Evolutionary conservation across 2,888 invertebrate species (phyloP), one percentile per base, ranked within the genome.

Genomic region (Halocaridina rubra): DNA sequence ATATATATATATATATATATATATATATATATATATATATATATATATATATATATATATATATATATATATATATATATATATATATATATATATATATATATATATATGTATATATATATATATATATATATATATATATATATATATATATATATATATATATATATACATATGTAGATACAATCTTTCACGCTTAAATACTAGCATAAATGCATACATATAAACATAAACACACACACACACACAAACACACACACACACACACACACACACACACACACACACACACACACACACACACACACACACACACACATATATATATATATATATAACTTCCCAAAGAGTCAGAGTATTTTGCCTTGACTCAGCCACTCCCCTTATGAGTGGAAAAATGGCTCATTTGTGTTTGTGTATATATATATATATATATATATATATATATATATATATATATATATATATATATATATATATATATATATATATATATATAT

Each of bases 381-480:
- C n/a, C n/a, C n/a, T n/a, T n/a, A n/a, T n/a, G n/a, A n/a, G n/a
- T n/a, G n/a, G n/a, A n/a, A n/a, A n/a, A n/a, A n/a, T n/a, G n/a
- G 2, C 29, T 10, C 3, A 27, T 10, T 27, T 19, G 22, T 39
- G 19, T 19, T 33, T 39, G 46, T 39, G 22, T 74, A 74, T 39
- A 64, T 19, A 74, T 39, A 74, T 39, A 74, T 19, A 74, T 39
- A 74, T 39, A 72, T 39, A 72, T 39, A 72, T 39, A 33, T 39
- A 72, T 39, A 33, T 39, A 16, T 39, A 72, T 39, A 72, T 39
- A 72, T 39, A 72, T 33, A 72, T 39, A 72, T 39, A 72, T 39
- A 72, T 39, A 72, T 39, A 72, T 39, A 72, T 39, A 72, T 39
- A 72, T 39, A 72, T 33, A 72, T 33, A 72, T 33, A 72, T 33